Base-by-base conservation (phyloP, 2,113 vertebrate genomes). In the Chaetops frenatus region DNA sequence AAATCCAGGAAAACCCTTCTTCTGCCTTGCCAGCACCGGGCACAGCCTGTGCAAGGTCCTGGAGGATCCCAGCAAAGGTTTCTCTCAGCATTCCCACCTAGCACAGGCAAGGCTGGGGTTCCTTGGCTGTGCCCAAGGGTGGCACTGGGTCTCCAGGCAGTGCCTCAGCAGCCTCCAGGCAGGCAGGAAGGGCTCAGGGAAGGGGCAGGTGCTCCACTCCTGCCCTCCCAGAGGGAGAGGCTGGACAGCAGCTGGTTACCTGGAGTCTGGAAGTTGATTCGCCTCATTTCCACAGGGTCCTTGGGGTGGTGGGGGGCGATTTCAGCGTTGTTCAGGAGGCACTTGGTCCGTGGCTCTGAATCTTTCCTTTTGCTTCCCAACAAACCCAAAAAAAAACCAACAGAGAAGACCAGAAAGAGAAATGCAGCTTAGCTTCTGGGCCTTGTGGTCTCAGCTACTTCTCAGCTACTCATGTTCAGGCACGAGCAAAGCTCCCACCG, bases 201-300 rank as follows among this genome's bases (percentile, higher is more conserved):
- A 69, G 54, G 84, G 72, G 40, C 83, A 92, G 77, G 23, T 16
- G 88, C 71, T 74, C 90, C 22, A 1, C 17, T 81, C 60, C 90
- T 71, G 87, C 88, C 70, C 25, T 47, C 81, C 92, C 81, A 15
- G 73, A 0, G 22, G 38, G 65, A 23, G 31, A 81, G 86, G 85
- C 88, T 53, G 86, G 69, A 24, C 6, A 62, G 92, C 90, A 90
- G 92, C 94, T 4, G 11, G 73, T 45, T 98, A 99, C 99, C 99
- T 98, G 98, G 98, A 0, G 99, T 99, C 97, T 99, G 99, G 98
- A 99, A 99, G 97, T 99, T 99, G 95, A 99, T 99, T 86, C 99
- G 98, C 14, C 99, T 98, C 99, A 99, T 99, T 94, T 99, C 99
- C 96, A 99, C 99, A 0, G 99, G 99, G 96, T 99, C 99, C 81